phyloP scores from a whole-genome alignment of 1,140 invertebrate genomes.

The Frieseomelitta varia region DNA sequence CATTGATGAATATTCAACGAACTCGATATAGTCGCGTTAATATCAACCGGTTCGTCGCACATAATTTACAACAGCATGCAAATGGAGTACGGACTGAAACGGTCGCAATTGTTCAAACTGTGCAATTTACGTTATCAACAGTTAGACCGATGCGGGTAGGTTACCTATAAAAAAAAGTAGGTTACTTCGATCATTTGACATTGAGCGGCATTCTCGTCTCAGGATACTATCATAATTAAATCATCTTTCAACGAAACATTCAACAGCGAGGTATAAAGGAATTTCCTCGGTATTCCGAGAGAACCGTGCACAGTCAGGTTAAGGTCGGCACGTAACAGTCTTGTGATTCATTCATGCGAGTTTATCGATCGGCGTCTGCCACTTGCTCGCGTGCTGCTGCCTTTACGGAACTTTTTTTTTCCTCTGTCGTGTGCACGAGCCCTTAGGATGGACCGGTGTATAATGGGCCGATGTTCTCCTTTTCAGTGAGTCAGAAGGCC shows the following conservation, averaged over 20 bases:
- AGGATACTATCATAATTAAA: neutral
- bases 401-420: neutral
- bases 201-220: neutral
- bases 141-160: neutral
- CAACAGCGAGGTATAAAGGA: neutral
- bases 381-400: neutral
- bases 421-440: slow-evolving; percentile 26
- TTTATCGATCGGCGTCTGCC: slow-evolving; percentile 40
- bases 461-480: slow-evolving; percentile 49
- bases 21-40: neutral
- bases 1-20: slow-evolving; percentile 36
- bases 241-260: neutral
- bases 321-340: slow-evolving; percentile 32
- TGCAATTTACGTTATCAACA: neutral
- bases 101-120: neutral
- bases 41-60: neutral
- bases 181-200: neutral
- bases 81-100: too few relatives aligned
- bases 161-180: neutral
- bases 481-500: slow-evolving; percentile 49
- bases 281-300: neutral
- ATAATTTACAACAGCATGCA: neutral
- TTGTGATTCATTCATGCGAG: slow-evolving; percentile 54
- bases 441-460: slow-evolving; percentile 53
- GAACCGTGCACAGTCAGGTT: slow-evolving; percentile 2